Evolutionary conservation across 2,797 vertebrate species (phyloP), one percentile per base, ranked within the genome.

Genomic region (Euphonia xanthogaster): DNA sequence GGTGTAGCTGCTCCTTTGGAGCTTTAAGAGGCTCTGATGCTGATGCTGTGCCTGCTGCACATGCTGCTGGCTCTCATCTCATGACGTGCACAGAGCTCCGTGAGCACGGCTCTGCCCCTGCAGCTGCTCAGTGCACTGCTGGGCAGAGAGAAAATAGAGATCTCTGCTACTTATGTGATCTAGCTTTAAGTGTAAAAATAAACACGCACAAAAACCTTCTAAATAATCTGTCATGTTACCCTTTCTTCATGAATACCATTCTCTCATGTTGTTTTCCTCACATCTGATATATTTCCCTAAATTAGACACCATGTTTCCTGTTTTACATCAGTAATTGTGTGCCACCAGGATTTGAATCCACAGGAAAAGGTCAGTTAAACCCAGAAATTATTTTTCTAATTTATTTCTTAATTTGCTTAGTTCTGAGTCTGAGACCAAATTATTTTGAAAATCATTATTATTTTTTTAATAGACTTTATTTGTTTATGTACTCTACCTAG

Each of bases 1-100:
- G 14, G 28, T 27, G 48, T 27, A 62, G 65, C 58, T 63, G 54
- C 51, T 96, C 61, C 73, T 90, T 65, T 74, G 90, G 67, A 84
- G 44, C 81, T 60, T 51, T n/a, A 19, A 54, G 9, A 53, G 67
- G 27, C 65, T 63, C 33, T 62, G 78, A 18, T n/a, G 70, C 7
- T 35, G 78, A 15, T 44, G 73, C 2, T 70, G 42, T 62, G 2
- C 30, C 22, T 53, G 50, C 81, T 83, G 54, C 57, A 58, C 55
- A n/a, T 0, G 28, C 89, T 78, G 75, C 86, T 72, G 72, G 42
- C 35, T 94, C 60, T 54, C 62, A 3, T 25, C 53, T 66, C 4
- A 0, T 74, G 81, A 72, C 0, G 7, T 50, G 1, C 9, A 33
- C 55, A 44, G 65, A 71, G 61, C 63, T 78, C 10, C 0, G 5